A percentile compares a stretch with the other conserved stretches of the same genome.
These are phyloP conservation scores for Pseudeuparius sepicola DNA, from an alignment of 2,888 invertebrate genomes.

Conservation along the genomic window DNA sequence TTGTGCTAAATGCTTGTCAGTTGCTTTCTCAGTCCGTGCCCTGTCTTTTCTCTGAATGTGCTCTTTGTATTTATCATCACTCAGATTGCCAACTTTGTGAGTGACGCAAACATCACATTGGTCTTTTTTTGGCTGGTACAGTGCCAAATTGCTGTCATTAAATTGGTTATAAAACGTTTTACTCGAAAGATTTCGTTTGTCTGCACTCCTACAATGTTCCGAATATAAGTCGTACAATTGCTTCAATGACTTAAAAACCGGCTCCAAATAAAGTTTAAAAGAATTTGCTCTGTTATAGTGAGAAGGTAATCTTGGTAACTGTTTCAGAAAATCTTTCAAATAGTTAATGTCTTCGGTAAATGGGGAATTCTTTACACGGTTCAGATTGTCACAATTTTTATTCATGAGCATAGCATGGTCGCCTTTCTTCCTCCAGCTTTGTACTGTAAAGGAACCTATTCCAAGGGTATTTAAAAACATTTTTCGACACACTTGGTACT, in stretches of 20 bases:
- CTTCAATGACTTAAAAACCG: conserved; percentile 5
- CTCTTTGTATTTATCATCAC: conserved; percentile 3
- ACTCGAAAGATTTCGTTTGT: conserved; percentile 1
- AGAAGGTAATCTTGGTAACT: no score
- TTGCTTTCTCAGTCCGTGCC: neutral
- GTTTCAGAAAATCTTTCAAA: conserved; percentile 3
- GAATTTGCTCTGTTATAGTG: conserved; percentile 8
- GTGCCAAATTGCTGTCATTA: neutral
- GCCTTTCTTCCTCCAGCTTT: conserved; percentile 7
- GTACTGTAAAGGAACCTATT: conserved; percentile 4
- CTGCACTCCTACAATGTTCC: neutral
- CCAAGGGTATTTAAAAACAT: conserved; percentile 9
- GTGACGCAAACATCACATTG: conserved; percentile 8
- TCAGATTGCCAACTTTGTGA: conserved; percentile 7
- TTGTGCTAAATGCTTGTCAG: no score
- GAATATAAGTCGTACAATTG: conserved; percentile 1
- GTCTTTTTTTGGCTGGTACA: conserved; percentile 8
- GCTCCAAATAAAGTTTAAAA: conserved; percentile 7
- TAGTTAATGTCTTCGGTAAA: neutral
- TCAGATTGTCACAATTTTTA: no score
- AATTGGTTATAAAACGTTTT: conserved; percentile 3
- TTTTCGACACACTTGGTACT: conserved; percentile 7
- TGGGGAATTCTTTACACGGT: conserved; percentile 4
- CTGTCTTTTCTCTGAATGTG: conserved; percentile 7
- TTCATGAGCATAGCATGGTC: no score